A percentile compares a stretch with the other conserved stretches of the same genome.
Conservation (phyloP, 2,113 vertebrate species). For the Chrysemys picta region DNA sequence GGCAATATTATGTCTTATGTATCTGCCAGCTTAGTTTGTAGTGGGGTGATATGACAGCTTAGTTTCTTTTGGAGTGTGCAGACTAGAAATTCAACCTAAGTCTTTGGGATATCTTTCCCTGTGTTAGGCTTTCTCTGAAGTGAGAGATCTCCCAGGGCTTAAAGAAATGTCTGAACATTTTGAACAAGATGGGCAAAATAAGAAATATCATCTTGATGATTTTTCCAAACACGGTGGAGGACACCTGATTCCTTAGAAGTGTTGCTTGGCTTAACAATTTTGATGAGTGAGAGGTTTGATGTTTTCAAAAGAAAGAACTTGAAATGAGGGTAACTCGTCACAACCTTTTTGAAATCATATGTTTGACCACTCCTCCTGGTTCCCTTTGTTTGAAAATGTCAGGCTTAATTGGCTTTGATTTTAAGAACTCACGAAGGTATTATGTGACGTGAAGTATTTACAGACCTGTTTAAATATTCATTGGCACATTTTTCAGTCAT, state of each 20-base stretch:
- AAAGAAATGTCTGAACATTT: background rate
- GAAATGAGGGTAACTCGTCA: background rate
- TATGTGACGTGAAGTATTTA: background rate
- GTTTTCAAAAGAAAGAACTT: background rate
- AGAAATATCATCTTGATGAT: background rate
- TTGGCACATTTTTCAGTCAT: background rate
- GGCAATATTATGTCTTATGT: constrained; percentile 57
- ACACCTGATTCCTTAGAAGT: background rate
- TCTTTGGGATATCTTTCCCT: constrained; percentile 32
- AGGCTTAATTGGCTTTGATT: background rate
- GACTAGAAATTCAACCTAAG: constrained; percentile 64
- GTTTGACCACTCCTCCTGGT: background rate
- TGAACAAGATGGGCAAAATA: background rate
- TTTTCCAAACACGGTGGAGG: background rate
- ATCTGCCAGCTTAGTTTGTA: constrained; percentile 31
- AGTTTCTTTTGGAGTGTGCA: constrained; percentile 43
- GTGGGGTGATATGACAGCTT: background rate
- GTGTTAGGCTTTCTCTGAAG: constrained; percentile 24
- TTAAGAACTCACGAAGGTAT: background rate
- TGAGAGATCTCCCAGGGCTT: constrained; percentile 14
- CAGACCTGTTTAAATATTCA: background rate
- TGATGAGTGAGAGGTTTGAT: background rate
- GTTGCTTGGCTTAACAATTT: background rate
- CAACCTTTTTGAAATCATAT: background rate
- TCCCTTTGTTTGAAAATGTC: background rate